Percentiles rank a stretch among this genome's conserved stretches.
Evolutionary conservation across 1,140 invertebrate species (phyloP).

Genomic region (Cotesia typhae): DNA sequence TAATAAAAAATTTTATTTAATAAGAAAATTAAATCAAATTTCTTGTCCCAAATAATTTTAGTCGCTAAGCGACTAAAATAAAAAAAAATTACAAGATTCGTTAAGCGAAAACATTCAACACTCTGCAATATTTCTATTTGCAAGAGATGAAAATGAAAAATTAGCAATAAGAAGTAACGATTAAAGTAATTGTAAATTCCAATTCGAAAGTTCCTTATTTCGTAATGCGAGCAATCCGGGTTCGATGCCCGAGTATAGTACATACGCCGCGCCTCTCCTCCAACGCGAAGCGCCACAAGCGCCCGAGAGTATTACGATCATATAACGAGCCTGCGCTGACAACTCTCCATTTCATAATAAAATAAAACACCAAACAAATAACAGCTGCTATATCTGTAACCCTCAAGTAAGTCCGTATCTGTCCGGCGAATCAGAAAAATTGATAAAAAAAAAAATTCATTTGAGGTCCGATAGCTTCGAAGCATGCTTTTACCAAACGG

Average conservation of each 20-base stretch:
- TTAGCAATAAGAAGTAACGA: conserved; percentile 11
- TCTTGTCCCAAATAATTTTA: too few relatives aligned
- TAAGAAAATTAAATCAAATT: too few relatives aligned
- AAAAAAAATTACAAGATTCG: too few relatives aligned
- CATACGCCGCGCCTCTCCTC: conserved; percentile 37
- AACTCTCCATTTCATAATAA: conserved; percentile 42
- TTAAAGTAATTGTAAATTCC: conserved; percentile 43
- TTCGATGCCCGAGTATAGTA: conserved; percentile 39
- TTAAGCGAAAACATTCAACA: too few relatives aligned
- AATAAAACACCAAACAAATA: background rate
- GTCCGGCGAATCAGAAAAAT: too few relatives aligned
- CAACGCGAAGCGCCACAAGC: conserved; percentile 39
- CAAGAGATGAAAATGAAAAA: conserved; percentile 7
- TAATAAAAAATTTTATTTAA: too few relatives aligned
- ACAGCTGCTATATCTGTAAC: background rate
- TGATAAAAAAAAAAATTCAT: background rate
- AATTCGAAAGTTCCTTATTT: conserved; percentile 47
- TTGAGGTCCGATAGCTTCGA: too few relatives aligned
- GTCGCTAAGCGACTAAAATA: too few relatives aligned
- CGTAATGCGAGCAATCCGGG: conserved; percentile 46
- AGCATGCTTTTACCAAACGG: too few relatives aligned
- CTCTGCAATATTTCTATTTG: background rate
- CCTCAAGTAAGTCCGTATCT: too few relatives aligned
- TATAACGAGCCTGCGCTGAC: conserved; percentile 18
- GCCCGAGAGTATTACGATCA: conserved; percentile 2